These are phyloP conservation scores for Gymnothorax javanicus DNA, from an alignment of 2,797 vertebrate genomes.

Conservation along the genomic window DNA sequence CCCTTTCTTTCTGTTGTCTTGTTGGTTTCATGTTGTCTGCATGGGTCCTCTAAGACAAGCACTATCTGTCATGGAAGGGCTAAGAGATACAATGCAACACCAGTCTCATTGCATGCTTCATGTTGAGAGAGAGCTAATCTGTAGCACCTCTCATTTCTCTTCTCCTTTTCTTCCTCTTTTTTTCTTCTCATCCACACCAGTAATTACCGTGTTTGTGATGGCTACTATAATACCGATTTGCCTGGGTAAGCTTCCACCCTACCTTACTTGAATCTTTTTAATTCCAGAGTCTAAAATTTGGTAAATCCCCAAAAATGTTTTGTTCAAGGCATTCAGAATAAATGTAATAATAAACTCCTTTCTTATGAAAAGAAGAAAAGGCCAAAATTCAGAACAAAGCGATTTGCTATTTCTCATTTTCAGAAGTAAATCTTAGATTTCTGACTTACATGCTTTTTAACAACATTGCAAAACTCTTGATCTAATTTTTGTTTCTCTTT, in stretches of 20 bases:
- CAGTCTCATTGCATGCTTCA: conserved; percentile 87
- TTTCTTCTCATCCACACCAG: conserved; percentile 90
- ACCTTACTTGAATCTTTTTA: conserved; percentile 68
- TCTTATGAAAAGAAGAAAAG: conserved; percentile 29
- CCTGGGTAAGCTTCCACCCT: conserved; percentile 96
- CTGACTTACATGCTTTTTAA: conserved; percentile 63
- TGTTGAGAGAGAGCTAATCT: conserved; percentile 88
- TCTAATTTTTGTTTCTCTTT: conserved; percentile 99
- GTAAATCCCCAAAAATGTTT: not conserved
- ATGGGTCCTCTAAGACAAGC: conserved; percentile 35
- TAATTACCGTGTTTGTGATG: conserved; percentile 99
- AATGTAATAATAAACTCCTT: not conserved
- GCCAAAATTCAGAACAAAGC: conserved; percentile 57
- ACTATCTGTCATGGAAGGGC: conserved; percentile 18
- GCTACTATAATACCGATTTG: conserved; percentile 99
- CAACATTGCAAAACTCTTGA: conserved; percentile 73
- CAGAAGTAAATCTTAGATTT: conserved; percentile 42
- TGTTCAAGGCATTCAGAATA: conserved; percentile 5
- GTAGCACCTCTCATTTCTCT: conserved; percentile 86
- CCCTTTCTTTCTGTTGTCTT: conserved; percentile 47
- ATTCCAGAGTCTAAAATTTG: not conserved
- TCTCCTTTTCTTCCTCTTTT: conserved; percentile 74
- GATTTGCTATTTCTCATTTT: conserved; percentile 51
- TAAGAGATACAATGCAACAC: conserved; percentile 35
- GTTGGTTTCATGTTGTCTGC: conserved; percentile 40